Conservation (phyloP, 2,797 vertebrate species). For the Phaenicophaeus curvirostris region DNA sequence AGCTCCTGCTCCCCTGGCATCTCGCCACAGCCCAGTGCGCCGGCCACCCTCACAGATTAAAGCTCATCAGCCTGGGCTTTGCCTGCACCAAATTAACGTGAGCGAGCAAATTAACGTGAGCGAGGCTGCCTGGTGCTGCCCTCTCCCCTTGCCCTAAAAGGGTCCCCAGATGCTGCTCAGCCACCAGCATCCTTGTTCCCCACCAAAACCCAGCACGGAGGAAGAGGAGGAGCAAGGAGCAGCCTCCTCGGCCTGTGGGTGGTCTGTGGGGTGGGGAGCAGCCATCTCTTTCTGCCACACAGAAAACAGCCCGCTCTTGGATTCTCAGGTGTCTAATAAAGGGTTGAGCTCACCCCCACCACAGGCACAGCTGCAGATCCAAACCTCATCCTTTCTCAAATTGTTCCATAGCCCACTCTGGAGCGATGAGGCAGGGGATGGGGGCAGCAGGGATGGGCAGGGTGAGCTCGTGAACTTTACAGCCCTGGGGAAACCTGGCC, state of each 20-base stretch:
- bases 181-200: neutral
- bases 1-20: fast-evolving
- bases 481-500: neutral
- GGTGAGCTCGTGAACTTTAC: neutral
- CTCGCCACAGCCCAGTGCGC: fast-evolving
- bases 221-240: neutral
- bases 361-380: fast-evolving
- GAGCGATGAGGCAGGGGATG: neutral
- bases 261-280: neutral
- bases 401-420: fast-evolving
- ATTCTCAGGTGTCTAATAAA: neutral
- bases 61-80: neutral
- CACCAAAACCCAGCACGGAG: neutral
- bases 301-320: neutral
- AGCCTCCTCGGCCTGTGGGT: fast-evolving
- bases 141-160: neutral
- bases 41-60: neutral
- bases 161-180: neutral
- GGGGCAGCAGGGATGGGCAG: fast-evolving
- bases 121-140: neutral
- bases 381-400: fast-evolving
- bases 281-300: neutral
- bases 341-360: neutral
- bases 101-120: fast-evolving
- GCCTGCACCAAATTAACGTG: neutral